Evolutionary conservation across 2,888 invertebrate species (phyloP).

Genomic region (Lumbricus terrestris): DNA sequence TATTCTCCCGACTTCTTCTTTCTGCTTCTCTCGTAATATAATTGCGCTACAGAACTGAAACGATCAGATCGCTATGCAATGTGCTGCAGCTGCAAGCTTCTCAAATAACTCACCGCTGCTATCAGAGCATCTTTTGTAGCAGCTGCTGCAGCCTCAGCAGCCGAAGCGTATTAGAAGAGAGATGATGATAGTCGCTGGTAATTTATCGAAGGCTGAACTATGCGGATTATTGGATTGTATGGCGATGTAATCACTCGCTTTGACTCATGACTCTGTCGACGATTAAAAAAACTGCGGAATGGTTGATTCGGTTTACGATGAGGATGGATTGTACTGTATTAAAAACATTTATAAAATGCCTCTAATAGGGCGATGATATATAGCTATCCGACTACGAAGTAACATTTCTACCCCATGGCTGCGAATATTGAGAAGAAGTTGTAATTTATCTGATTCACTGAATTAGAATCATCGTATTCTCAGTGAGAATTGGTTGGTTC

Average conservation of each 20-base stretch:
- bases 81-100: background rate
- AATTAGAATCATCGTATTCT: background rate
- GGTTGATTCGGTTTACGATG: background rate
- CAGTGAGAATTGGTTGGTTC: background rate
- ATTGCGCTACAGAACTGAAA: background rate
- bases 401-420: background rate
- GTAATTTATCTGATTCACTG: background rate
- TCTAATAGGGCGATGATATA: too few species aligned
- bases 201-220: background rate
- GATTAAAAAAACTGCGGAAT: background rate
- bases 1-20: background rate
- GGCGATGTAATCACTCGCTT: background rate
- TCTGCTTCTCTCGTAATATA: too few species aligned
- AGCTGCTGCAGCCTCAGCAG: background rate
- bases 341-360: too few species aligned
- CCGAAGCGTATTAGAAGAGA: background rate
- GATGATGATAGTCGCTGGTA: background rate
- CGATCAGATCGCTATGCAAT: background rate
- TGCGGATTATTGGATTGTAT: background rate
- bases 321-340: too few species aligned
- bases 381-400: background rate
- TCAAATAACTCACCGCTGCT: background rate
- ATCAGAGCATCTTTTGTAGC: background rate
- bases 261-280: background rate
- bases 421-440: background rate